Conservation (phyloP, 2,888 invertebrate genomes). For the Colostygia pectinataria region DNA sequence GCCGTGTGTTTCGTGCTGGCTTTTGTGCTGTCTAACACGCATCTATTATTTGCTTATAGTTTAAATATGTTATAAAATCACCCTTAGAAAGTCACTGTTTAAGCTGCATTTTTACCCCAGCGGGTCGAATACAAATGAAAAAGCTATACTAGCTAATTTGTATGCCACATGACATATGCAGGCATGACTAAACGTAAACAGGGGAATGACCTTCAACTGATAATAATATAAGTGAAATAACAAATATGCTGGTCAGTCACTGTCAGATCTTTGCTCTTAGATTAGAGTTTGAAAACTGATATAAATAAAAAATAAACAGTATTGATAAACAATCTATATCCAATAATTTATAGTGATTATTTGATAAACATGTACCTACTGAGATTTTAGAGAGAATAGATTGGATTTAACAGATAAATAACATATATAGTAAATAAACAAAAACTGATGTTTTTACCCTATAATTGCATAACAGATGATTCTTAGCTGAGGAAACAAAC, state of each 20-base stretch:
- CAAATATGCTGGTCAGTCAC: neutral
- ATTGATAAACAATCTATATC: no score
- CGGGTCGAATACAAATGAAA: no score
- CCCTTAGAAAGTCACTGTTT: neutral
- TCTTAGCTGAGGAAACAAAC: no score
- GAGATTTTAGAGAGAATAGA: no score
- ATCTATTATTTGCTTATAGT: conserved; percentile 33
- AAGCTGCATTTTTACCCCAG: neutral
- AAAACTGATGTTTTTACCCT: no score
- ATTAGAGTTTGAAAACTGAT: neutral
- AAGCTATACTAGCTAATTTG: no score
- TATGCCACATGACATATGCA: neutral
- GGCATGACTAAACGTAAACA: conserved; percentile 27
- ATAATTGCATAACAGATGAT: no score
- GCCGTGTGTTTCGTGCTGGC: conserved; percentile 43
- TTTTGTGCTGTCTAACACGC: conserved; percentile 44
- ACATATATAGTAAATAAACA: no score
- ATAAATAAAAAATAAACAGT: conserved; percentile 2
- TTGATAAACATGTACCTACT: no score
- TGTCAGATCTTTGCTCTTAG: neutral
- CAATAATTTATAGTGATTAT: no score
- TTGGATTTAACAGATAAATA: no score
- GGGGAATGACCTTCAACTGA: conserved; percentile 23
- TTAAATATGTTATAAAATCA: conserved; percentile 21
- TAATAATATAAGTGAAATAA: conserved; percentile 14